Conservation (phyloP, 2,888 invertebrate species). For the Itoplectis maculator region DNA sequence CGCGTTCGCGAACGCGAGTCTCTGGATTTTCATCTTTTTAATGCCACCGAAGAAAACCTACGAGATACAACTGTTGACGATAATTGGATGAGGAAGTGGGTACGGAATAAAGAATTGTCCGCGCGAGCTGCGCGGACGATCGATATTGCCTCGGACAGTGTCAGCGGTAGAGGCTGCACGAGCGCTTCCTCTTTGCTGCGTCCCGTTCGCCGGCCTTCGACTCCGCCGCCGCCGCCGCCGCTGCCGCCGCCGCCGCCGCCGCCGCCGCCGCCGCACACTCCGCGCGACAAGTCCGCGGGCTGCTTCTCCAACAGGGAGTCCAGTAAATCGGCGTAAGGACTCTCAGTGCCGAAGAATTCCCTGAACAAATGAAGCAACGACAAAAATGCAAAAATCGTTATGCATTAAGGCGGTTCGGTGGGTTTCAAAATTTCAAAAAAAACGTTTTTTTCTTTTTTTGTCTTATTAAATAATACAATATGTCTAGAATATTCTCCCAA, state of each 20-base stretch:
- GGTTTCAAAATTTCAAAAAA: too few species aligned
- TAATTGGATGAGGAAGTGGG: constrained; percentile 7
- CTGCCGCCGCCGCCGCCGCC: too few species aligned
- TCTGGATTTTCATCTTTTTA: constrained; percentile 93
- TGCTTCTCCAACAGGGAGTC: constrained; percentile 88
- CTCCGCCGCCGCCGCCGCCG: too few species aligned
- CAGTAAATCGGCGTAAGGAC: constrained; percentile 92
- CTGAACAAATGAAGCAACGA: constrained; percentile 77
- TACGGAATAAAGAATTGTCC: constrained; percentile 19
- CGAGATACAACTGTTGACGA: constrained; percentile 42
- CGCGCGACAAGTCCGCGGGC: constrained; percentile 88
- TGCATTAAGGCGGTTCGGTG: too few species aligned
- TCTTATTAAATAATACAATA: too few species aligned
- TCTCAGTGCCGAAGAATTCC: constrained; percentile 93
- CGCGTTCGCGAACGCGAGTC: constrained; percentile 89
- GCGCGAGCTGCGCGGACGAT: too few species aligned
- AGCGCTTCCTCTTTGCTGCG: constrained; percentile 88
- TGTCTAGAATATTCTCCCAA: too few species aligned
- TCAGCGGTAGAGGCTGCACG: constrained; percentile 86
- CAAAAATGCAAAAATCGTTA: neutral
- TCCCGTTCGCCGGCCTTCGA: constrained; percentile 87
- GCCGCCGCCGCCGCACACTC: too few species aligned
- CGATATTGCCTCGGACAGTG: constrained; percentile 86
- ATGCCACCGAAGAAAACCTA: constrained; percentile 89
- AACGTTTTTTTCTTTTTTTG: too few species aligned